Evolutionary conservation across 2,888 invertebrate species (phyloP), one percentile per base, ranked within the genome.

Genomic region (Acronicta psi): DNA sequence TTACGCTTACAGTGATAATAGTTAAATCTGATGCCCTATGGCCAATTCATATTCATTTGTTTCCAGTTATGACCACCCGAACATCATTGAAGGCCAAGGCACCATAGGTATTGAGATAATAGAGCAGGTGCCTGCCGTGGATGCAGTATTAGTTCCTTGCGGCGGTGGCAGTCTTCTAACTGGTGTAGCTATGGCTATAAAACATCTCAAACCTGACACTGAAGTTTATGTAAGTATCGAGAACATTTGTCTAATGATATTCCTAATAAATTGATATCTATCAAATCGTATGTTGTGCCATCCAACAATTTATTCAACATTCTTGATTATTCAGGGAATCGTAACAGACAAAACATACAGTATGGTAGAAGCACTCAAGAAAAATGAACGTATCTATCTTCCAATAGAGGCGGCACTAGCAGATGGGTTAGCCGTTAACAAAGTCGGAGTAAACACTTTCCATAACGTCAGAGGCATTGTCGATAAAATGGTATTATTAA

Each of bases 81-180:
- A 98, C 81, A 96, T 99, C 41, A 96, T 99, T 90, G 98, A 98
- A 49, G 99, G 99, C 0, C 98, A 99, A 88, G 99, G 99, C 2
- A 98, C 99, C 0, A 95, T 98, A 81, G 99, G 98, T n/a, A 91
- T 99, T 75, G 99, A 99, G 90, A 97, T 99, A 50, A 88, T 98
- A 18, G 98, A 99, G 79, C 98, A 99, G 89, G 96, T 98, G 0
- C 95, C 96, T 0, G 94, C 96, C 50, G 95, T 98, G 7, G 99
- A 99, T 86, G 98, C 98, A 0, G 96, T 99, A 44, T 92, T 99
- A 8, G 95, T 99, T 2, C 99, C 99, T 0, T 97, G 98, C 0
- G 99, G 99, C 0, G 99, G 99, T 3, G 98, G 97, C n/a, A 98
- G 99, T 1, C 94, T 99, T 0, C 95, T 99, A 37, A 97, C 98